Percentiles rank a stretch among this genome's conserved stretches.
Evolutionary conservation across 1,140 invertebrate species (phyloP).

Genomic region (Monochamus saltuarius): DNA sequence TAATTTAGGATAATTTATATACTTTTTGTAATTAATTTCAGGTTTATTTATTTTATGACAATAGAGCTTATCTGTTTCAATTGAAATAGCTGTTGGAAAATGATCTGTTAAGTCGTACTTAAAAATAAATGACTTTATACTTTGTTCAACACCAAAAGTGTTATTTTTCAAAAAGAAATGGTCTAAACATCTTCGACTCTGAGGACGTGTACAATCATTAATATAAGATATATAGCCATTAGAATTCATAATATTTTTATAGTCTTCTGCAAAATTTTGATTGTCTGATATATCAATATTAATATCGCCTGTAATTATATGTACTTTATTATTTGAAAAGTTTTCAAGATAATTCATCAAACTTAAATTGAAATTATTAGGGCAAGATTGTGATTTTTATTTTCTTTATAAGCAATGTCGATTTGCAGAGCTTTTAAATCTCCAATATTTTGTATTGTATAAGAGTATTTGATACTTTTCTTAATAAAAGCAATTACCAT

Average conservation of each 20-base stretch:
- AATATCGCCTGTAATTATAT: slow-evolving; percentile 4
- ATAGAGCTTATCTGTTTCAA: too few relatives aligned
- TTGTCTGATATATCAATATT: slow-evolving; percentile 5
- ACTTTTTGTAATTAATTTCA: too few relatives aligned
- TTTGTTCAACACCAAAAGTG: too few relatives aligned
- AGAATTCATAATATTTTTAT: slow-evolving; percentile 6
- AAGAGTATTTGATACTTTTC: background rate
- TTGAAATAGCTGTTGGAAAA: background rate
- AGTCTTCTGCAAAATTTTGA: background rate
- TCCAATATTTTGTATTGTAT: slow-evolving; percentile 4
- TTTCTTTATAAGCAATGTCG: too few relatives aligned
- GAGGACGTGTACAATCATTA: slow-evolving; percentile 8
- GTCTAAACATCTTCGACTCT: slow-evolving; percentile 14
- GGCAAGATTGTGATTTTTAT: too few relatives aligned
- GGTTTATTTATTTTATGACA: too few relatives aligned
- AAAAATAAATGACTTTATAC: slow-evolving; percentile 1
- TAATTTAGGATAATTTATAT: slow-evolving; percentile 1
- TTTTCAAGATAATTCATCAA: too few relatives aligned
- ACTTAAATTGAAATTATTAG: too few relatives aligned
- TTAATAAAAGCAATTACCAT: background rate
- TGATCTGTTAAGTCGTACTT: background rate
- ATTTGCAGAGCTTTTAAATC: slow-evolving; percentile 5
- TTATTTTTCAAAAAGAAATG: slow-evolving; percentile 15
- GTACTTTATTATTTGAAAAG: too few relatives aligned
- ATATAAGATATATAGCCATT: background rate